Evolutionary conservation across 2,113 vertebrate genomes (phyloP), one percentile per base, ranked within the genome.

Genomic region (Pseudorectes ferrugineus): DNA sequence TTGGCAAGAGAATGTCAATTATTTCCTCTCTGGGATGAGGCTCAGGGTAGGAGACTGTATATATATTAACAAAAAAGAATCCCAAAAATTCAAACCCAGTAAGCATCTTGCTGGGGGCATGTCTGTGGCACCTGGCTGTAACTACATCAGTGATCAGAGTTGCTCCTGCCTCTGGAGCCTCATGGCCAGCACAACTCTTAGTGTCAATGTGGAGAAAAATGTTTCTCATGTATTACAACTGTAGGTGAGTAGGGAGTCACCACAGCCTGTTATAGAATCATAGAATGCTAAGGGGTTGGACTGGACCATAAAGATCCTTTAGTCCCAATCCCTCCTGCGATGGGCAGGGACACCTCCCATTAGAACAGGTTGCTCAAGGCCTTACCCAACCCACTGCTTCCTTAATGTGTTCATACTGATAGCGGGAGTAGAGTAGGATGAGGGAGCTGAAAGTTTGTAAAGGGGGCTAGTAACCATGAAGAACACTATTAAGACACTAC

Each of bases 1-100:
- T 35, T 79, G 62, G n/a, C 62, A 94, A 88, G 92, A 75, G 71
- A 82, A 93, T 85, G 78, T 8, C 71, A 73, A 85, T 93, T 79
- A 93, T 94, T 94, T 96, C 74, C 85, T 85, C n/a, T 72, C 31
- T 85, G 49, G 28, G 43, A 52, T 68, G 24, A 89, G 20, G 52
- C 28, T 89, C 61, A 35, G 48, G n/a, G 17, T 52, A 75, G 40
- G 28, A 88, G 24, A 35, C 22, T 49, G 2, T 38, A 22, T 20
- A 10, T 59, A 21, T 51, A 67, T 55, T 71, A 71, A n/a, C 8
- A 71, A 81, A 40, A 80, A 87, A 59, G 90, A 93, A 93, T 85
- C 40, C 18, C n/a, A 45, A 14, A 85, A 85, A 92, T 92, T 61
- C 49, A 57, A 71, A 57, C 22, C 23, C 45, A 61, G 12, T 40